Conservation (phyloP, 2,888 invertebrate genomes). For the Lochmaea capreae region DNA sequence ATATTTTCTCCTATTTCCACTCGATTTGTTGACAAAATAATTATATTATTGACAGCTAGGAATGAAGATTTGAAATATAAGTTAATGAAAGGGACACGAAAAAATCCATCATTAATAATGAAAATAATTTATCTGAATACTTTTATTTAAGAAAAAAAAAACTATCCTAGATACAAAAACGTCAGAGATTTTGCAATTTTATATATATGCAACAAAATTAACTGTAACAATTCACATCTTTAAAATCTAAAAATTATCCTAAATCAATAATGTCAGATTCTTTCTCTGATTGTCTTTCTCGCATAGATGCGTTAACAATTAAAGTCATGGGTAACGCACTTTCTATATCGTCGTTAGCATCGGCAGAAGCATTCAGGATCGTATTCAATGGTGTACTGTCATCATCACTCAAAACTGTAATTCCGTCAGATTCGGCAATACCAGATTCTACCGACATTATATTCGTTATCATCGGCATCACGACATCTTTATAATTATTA, state of each 20-base stretch:
- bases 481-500: neutral
- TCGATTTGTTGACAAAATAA: too few relatives aligned
- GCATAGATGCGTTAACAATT: constrained; percentile 23
- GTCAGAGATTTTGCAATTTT: too few relatives aligned
- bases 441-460: constrained; percentile 27
- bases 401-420: constrained; percentile 26
- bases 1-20: too few relatives aligned
- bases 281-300: neutral
- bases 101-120: too few relatives aligned
- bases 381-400: constrained; percentile 1
- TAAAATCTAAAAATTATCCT: neutral
- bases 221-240: too few relatives aligned
- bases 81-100: too few relatives aligned
- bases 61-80: too few relatives aligned
- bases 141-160: too few relatives aligned
- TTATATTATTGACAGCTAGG: too few relatives aligned
- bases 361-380: neutral
- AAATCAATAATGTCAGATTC: constrained; percentile 11
- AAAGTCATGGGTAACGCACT: constrained; percentile 33
- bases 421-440: constrained; percentile 21
- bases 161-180: too few relatives aligned
- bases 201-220: too few relatives aligned
- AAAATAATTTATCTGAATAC: too few relatives aligned
- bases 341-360: constrained; percentile 34
- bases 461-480: constrained; percentile 32